Percentiles rank a stretch among this genome's conserved stretches.
Conservation (phyloP, 1,140 invertebrate species). For the Dendrolimus kikuchii region DNA sequence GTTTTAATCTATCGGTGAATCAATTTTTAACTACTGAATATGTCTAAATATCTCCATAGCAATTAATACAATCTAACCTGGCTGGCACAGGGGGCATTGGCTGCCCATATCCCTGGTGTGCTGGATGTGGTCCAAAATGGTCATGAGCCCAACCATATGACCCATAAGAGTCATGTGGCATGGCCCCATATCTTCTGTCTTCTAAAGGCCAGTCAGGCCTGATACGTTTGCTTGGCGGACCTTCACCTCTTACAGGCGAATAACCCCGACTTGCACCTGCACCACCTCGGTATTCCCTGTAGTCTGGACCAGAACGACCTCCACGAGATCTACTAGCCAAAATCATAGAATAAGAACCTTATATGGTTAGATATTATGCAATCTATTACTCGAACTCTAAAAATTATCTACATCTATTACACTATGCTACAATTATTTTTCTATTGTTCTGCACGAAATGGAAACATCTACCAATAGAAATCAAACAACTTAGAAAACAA, state of each 20-base stretch:
- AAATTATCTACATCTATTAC: too few species aligned
- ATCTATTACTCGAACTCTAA: too few species aligned
- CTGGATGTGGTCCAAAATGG: slow-evolving; percentile 64
- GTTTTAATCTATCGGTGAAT: too few species aligned
- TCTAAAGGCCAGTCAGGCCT: slow-evolving; percentile 81
- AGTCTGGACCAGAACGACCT: slow-evolving; percentile 75
- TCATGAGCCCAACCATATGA: slow-evolving; percentile 71
- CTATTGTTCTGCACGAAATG: too few species aligned
- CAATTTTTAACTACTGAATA: too few species aligned
- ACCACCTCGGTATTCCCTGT: slow-evolving; percentile 80
- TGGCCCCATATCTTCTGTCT: slow-evolving; percentile 63
- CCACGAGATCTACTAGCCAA: slow-evolving; percentile 43
- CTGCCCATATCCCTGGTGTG: slow-evolving; percentile 66
- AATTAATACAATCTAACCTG: slow-evolving; percentile 34
- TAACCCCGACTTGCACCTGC: slow-evolving; percentile 75
- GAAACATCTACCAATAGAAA: too few species aligned
- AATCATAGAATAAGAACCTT: neutral
- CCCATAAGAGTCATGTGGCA: slow-evolving; percentile 66
- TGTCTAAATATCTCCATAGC: too few species aligned
- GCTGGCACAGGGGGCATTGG: slow-evolving; percentile 65
- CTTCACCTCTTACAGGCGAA: slow-evolving; percentile 83
- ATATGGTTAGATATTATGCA: too few species aligned
- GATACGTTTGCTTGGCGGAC: slow-evolving; percentile 87
- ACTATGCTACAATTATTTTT: too few species aligned
- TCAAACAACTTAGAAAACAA: slow-evolving; percentile 1